Conservation (phyloP, 2,113 vertebrate genomes). For the Corydoras sp. region DNA sequence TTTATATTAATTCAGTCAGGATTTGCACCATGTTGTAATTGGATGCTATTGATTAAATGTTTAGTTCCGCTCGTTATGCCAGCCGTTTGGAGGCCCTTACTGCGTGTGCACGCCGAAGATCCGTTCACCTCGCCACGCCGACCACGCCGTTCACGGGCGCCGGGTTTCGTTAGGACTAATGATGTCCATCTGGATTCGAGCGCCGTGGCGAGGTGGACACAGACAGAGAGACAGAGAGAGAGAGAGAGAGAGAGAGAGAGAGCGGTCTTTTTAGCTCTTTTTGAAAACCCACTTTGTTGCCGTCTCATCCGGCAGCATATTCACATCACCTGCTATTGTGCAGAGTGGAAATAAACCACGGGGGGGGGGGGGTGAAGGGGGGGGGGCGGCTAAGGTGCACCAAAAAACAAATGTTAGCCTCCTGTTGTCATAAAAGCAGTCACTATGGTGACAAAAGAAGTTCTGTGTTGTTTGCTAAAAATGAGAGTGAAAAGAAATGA, state of each 20-base stretch:
- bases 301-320: background rate
- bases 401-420: slow-evolving; percentile 13
- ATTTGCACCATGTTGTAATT: too few relatives aligned
- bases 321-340: slow-evolving; percentile 4
- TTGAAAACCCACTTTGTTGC: background rate
- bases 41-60: too few relatives aligned
- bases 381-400: background rate
- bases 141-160: too few relatives aligned
- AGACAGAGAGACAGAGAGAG: background rate
- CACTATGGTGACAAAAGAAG: slow-evolving; percentile 36
- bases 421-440: slow-evolving; percentile 33
- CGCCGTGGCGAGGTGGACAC: too few relatives aligned
- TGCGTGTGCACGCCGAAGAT: too few relatives aligned
- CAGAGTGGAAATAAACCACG: background rate
- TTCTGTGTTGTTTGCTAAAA: slow-evolving; percentile 19
- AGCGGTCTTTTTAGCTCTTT: background rate
- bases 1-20: too few relatives aligned
- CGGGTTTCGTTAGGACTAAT: too few relatives aligned
- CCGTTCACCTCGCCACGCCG: too few relatives aligned
- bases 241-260: background rate
- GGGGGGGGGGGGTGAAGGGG: too few relatives aligned
- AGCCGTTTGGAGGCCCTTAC: too few relatives aligned
- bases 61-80: too few relatives aligned
- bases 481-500: slow-evolving; percentile 5
- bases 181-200: too few relatives aligned